Conservation (phyloP, 2,888 invertebrate genomes). For the Metacarcinus magister region DNA sequence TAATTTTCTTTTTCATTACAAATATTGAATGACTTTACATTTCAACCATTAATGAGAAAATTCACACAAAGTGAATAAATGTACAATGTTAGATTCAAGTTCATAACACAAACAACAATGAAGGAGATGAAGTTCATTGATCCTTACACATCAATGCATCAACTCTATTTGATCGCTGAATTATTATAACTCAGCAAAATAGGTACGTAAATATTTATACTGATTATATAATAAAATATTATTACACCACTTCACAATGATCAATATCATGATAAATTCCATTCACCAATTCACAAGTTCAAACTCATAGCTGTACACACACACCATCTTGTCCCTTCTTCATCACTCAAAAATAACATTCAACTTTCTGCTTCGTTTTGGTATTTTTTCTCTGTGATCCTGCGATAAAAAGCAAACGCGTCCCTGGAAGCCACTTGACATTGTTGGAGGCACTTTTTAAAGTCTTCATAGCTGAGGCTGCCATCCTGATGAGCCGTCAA, state of each 20-base stretch:
- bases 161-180: background rate
- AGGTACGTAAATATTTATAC: background rate
- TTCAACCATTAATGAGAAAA: background rate
- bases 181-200: background rate
- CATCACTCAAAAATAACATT: background rate
- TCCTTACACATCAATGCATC: background rate
- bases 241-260: background rate
- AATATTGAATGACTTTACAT: background rate
- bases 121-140: background rate
- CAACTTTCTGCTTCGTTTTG: slow-evolving; percentile 29
- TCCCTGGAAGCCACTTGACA: slow-evolving; percentile 89
- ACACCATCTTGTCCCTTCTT: background rate
- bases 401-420: slow-evolving; percentile 90
- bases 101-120: background rate
- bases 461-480: slow-evolving; percentile 88
- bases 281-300: slow-evolving; percentile 6
- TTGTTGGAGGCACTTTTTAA: slow-evolving; percentile 88
- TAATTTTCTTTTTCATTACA: background rate
- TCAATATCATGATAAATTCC: background rate
- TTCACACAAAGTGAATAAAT: background rate
- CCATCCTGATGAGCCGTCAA: slow-evolving; percentile 90
- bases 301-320: background rate
- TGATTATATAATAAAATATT: background rate
- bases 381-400: slow-evolving; percentile 62
- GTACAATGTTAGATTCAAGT: background rate